Evolutionary conservation across 2,113 vertebrate species (phyloP).

Genomic region (Regulus satrapa): DNA sequence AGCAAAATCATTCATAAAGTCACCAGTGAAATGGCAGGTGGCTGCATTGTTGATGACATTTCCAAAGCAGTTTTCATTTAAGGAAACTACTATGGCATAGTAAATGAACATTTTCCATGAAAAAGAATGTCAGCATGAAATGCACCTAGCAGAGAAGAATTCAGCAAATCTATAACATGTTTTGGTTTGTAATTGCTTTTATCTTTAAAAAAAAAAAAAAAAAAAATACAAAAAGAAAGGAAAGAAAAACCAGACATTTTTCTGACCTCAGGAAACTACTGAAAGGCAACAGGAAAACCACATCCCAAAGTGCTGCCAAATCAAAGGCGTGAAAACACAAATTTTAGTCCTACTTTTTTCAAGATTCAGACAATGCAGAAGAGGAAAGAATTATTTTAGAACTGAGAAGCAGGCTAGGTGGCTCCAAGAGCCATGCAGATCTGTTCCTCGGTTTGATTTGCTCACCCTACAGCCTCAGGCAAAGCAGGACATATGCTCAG

Average conservation of each 20-base stretch:
- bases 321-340: neutral
- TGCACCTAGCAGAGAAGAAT: neutral
- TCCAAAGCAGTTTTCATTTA: neutral
- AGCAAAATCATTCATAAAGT: neutral
- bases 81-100: neutral
- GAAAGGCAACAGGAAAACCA: neutral
- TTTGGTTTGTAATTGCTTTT: neutral
- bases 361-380: neutral
- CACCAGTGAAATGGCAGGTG: neutral
- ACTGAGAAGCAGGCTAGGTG: neutral
- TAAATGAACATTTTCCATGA: neutral
- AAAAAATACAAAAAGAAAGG: rapidly evolving
- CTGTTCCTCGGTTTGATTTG: neutral
- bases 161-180: neutral
- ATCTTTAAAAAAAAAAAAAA: neutral
- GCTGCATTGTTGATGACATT: neutral
- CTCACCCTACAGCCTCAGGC: neutral
- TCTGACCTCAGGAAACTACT: neutral
- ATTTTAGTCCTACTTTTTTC: neutral
- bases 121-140: neutral
- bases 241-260: neutral
- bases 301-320: neutral
- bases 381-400: neutral
- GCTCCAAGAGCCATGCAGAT: neutral
- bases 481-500: neutral